These are phyloP conservation scores for Ephialtes manifestator DNA, from an alignment of 2,888 invertebrate genomes.

Conservation along the genomic window DNA sequence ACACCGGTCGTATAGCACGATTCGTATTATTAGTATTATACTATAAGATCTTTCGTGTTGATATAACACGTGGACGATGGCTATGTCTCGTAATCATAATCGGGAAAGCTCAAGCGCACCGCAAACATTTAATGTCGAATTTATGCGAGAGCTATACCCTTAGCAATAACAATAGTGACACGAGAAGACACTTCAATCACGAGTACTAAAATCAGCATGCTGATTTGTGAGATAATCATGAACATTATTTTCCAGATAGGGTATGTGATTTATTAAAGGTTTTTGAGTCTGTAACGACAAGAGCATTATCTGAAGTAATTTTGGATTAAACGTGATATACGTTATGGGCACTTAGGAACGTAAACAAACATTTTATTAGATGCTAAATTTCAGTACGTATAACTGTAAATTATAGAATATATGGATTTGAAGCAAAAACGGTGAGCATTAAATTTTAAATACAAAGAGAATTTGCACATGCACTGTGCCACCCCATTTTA, in stretches of 20 bases:
- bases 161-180: constrained; percentile 10
- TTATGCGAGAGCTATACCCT: constrained; percentile 22
- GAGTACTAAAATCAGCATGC: constrained; percentile 1
- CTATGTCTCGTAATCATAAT: constrained; percentile 39
- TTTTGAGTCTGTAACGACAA: constrained; percentile 1
- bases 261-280: neutral
- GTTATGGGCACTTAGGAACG: neutral
- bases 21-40: constrained; percentile 30
- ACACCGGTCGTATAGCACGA: constrained; percentile 28
- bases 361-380: neutral
- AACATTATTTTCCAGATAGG: constrained; percentile 4
- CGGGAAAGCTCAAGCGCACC: constrained; percentile 18
- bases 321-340: neutral
- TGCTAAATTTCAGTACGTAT: too few relatives aligned
- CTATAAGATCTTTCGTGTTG: constrained; percentile 25
- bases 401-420: too few relatives aligned
- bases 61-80: constrained; percentile 20
- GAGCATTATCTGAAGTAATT: constrained; percentile 26
- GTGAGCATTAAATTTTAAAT: too few relatives aligned
- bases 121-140: constrained; percentile 1
- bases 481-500: too few relatives aligned
- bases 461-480: too few relatives aligned
- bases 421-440: too few relatives aligned
- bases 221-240: constrained; percentile 21
- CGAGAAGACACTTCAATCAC: constrained; percentile 32